Conservation (phyloP, 2,888 invertebrate species). For the Danaus chrysippus region DNA sequence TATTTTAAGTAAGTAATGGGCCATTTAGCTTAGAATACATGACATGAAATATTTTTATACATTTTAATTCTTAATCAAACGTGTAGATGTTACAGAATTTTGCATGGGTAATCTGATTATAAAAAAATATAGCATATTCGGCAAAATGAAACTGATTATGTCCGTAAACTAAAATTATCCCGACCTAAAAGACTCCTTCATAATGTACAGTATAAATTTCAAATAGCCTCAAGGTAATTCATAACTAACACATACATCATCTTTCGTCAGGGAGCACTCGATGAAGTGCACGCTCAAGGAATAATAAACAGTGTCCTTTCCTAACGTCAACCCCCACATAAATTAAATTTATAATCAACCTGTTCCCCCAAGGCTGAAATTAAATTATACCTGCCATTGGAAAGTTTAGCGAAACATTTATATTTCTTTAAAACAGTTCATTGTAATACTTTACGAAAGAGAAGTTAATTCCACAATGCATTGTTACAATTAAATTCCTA, state of each 20-base stretch:
- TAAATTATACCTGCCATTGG: constrained; percentile 70
- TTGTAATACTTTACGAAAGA: constrained; percentile 6
- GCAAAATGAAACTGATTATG: too few species aligned
- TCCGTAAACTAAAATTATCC: too few species aligned
- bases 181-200: background rate
- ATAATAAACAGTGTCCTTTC: constrained; percentile 57
- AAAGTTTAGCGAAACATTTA: constrained; percentile 68
- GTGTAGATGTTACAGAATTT: too few species aligned
- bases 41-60: too few species aligned
- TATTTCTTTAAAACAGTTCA: constrained; percentile 53
- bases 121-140: too few species aligned
- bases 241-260: background rate
- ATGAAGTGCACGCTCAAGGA: constrained; percentile 62
- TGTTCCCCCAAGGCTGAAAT: constrained; percentile 65
- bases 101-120: too few species aligned
- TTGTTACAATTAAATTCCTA: background rate
- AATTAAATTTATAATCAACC: constrained; percentile 76
- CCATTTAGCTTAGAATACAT: too few species aligned
- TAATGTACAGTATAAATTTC: constrained; percentile 12
- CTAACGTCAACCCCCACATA: constrained; percentile 65
- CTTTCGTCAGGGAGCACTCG: constrained; percentile 49
- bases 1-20: too few species aligned
- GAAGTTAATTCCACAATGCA: constrained; percentile 8
- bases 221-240: background rate
- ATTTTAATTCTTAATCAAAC: too few species aligned